Evolutionary conservation across 2,113 vertebrate genomes (phyloP), one percentile per base, ranked within the genome.

Genomic region (Paratilapia polleni): DNA sequence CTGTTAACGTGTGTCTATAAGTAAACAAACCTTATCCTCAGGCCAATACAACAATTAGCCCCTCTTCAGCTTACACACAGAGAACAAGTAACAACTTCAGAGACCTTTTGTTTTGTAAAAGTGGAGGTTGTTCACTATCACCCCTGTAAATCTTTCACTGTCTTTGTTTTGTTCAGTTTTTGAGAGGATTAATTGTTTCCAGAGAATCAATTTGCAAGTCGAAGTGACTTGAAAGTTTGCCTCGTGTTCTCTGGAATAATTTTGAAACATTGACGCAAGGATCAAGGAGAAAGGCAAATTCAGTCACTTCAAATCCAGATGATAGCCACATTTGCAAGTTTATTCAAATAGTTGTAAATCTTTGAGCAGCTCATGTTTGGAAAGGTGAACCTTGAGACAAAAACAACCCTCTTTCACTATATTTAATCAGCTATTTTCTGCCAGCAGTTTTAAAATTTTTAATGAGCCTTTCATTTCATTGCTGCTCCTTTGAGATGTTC

Each of bases 301-400:
- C 49, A 78, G 83, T 43, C 88, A 90, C 89, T 91, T 92, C 36
- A 64, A 79, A 58, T 87, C 83, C 85, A 86, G 88, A 89, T 80
- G 90, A 92, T 93, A 34, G 85, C 66, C 81, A 91, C 88, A 94
- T 95, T 92, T 94, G 93, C 94, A 95, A 94, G 91, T 92, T 87
- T 56, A 95, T 96, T 94, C 92, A 96, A 96, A 96, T 95, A 66
- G 36, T 85, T 95, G 94, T 95, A 92, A 94, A 94, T 93, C 88
- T 88, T 92, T 75, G 88, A 89, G 83, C 85, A 80, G 89, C 87
- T 52, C 8, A 81, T 60, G 60, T 81, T 82, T 76, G 58, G 60
- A 76, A 82, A 87, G 62, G 34, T 73, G 38, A 75, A 78, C 64
- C 84, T 90, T 82, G 70, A 82, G 61, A 80, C 38, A 5, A 12